These are phyloP conservation scores for Cephalopterus ornatus DNA, from an alignment of 2,113 vertebrate species.

Conservation along the genomic window DNA sequence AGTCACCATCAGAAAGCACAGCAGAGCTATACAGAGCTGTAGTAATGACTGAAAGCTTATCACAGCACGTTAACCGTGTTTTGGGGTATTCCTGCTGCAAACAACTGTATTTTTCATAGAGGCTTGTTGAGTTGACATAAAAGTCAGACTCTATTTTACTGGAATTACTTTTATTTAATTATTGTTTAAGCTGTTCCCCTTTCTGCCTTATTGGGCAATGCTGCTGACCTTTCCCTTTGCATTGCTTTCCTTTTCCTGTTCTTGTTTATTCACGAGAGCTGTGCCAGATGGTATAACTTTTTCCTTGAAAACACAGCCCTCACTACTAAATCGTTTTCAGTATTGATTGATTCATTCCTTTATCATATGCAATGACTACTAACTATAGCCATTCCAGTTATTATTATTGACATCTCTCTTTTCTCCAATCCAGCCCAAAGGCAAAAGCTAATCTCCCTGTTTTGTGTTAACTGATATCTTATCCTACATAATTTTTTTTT, in stretches of 20 bases:
- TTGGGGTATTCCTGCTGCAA: not conserved
- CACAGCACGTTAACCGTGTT: not conserved
- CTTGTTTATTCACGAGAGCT: not conserved
- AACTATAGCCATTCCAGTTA: not conserved
- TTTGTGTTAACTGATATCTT: constrained; percentile 29
- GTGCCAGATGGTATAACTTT: not conserved
- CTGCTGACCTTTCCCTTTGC: not conserved
- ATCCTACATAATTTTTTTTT: not conserved
- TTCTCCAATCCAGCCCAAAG: constrained; percentile 12
- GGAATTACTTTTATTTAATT: not conserved
- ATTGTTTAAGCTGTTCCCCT: not conserved
- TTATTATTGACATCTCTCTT: constrained; percentile 28
- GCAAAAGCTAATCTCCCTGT: constrained; percentile 23
- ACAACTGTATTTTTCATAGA: not conserved
- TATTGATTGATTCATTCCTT: constrained; percentile 33
- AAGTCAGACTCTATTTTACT: not conserved
- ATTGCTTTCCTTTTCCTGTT: not conserved
- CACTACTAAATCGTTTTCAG: not conserved
- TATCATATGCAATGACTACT: not conserved
- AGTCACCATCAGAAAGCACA: not conserved
- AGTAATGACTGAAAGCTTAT: not conserved
- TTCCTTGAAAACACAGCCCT: not conserved
- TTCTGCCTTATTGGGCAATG: not conserved
- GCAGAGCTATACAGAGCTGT: not conserved
- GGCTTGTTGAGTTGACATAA: not conserved